These are phyloP conservation scores for Nautilus pompilius DNA, from an alignment of 1,140 invertebrate species.

Conservation along the genomic window DNA sequence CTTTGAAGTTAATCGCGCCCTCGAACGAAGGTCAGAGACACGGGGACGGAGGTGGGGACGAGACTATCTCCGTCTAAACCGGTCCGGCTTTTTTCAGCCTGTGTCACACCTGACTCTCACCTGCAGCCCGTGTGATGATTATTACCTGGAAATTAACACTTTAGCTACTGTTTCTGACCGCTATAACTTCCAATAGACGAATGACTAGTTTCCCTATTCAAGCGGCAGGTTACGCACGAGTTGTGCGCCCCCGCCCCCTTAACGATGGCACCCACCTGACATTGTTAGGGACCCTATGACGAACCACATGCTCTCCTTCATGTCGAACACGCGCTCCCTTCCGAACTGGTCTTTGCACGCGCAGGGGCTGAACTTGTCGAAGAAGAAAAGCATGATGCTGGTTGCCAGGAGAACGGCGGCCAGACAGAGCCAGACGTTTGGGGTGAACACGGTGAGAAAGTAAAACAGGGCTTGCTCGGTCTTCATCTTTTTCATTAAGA, in stretches of 20 bases:
- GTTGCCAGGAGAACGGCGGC: conserved; percentile 18
- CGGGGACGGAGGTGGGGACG: neutral
- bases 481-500: conserved; percentile 23
- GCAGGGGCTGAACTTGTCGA: conserved; percentile 24
- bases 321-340: conserved; percentile 1
- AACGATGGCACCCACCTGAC: conserved; percentile 73
- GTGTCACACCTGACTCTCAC: neutral
- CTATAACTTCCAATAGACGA: too few species aligned
- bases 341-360: conserved; percentile 1
- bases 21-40: neutral
- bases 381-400: conserved; percentile 24
- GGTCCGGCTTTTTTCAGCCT: neutral
- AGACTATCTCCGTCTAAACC: neutral
- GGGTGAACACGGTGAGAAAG: conserved; percentile 27
- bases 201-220: too few species aligned
- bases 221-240: too few species aligned
- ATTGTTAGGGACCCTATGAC: conserved; percentile 87
- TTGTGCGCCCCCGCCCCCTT: too few species aligned
- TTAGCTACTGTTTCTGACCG: too few species aligned
- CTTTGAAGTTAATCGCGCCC: too few species aligned
- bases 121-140: too few species aligned
- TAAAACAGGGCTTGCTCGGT: conserved; percentile 16
- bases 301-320: conserved; percentile 78
- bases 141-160: too few species aligned
- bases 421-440: conserved; percentile 25